Evolutionary conservation across 64 coral and sea anemone genomes (phyloP).

Genomic region (Pachyseris speciosa): DNA sequence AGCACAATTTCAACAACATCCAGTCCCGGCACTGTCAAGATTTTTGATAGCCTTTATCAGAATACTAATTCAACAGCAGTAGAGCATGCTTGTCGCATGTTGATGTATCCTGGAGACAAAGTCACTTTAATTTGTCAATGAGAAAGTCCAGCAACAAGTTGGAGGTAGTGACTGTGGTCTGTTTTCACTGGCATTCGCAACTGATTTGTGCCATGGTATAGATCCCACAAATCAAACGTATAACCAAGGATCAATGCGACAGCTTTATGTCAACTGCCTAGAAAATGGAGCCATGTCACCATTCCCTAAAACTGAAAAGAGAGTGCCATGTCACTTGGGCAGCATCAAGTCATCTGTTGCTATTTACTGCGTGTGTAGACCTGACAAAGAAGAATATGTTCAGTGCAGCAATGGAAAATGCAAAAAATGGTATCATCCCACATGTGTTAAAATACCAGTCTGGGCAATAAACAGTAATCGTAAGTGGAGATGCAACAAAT

Average conservation of each 20-base stretch:
- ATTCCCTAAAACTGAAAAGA: constrained; percentile 62
- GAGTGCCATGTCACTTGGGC: constrained; percentile 37
- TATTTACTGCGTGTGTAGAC: constrained; percentile 62
- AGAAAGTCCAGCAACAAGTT: constrained; percentile 75
- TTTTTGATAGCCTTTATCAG: constrained; percentile 56
- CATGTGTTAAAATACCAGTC: constrained; percentile 53
- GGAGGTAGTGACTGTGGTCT: constrained; percentile 74
- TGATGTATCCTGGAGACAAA: constrained; percentile 44
- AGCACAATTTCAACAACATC: constrained; percentile 44
- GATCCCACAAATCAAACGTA: constrained; percentile 60
- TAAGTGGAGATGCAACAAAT: too few relatives aligned
- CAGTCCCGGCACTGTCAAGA: constrained; percentile 34
- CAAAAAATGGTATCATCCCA: constrained; percentile 67
- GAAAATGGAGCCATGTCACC: constrained; percentile 47
- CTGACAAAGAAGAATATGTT: constrained; percentile 56
- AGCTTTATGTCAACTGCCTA: constrained; percentile 64
- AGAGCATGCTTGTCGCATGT: constrained; percentile 51
- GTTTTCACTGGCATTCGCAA: constrained; percentile 77
- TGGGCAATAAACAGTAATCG: constrained; percentile 24
- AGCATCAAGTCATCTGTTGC: constrained; percentile 34
- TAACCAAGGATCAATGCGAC: constrained; percentile 61
- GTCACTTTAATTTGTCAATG: constrained; percentile 65
- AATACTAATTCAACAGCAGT: constrained; percentile 49
- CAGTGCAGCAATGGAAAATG: constrained; percentile 48
- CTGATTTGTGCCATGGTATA: constrained; percentile 76